Evolutionary conservation across 1,140 invertebrate species (phyloP).

Genomic region (Philaenus spumarius): DNA sequence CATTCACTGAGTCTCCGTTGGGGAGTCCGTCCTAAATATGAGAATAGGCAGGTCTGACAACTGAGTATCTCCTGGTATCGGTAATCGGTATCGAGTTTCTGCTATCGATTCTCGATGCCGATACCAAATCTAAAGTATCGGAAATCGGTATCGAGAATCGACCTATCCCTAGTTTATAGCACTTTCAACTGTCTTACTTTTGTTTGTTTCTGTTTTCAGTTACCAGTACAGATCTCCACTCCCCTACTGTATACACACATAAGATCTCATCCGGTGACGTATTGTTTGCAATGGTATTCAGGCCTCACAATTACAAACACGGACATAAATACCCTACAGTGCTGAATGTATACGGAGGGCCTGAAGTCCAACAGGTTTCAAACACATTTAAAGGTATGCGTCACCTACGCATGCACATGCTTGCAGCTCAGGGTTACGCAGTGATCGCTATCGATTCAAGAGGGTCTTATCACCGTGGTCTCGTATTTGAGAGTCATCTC

Average conservation of each 20-base stretch:
- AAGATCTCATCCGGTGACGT: conserved; percentile 63
- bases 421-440: conserved; percentile 93
- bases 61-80: no score
- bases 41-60: no score
- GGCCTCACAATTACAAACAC: conserved; percentile 68
- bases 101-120: no score
- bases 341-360: conserved; percentile 95
- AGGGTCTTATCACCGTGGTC: conserved; percentile 87
- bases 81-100: no score
- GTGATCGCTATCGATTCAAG: conserved; percentile 93
- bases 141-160: no score
- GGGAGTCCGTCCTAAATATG: no score
- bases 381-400: conserved; percentile 94
- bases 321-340: conserved; percentile 87
- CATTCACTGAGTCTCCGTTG: no score
- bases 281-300: conserved; percentile 89
- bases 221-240: conserved; percentile 43
- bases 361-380: conserved; percentile 94
- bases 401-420: conserved; percentile 88
- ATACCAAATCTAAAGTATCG: no score
- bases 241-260: conserved; percentile 67
- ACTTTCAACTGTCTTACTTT: no score
- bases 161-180: no score
- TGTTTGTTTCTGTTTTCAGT: not conserved
- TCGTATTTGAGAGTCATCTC: conserved; percentile 86